phyloP scores from a whole-genome alignment of 2,797 vertebrate species.

The Dallia pectoralis region DNA sequence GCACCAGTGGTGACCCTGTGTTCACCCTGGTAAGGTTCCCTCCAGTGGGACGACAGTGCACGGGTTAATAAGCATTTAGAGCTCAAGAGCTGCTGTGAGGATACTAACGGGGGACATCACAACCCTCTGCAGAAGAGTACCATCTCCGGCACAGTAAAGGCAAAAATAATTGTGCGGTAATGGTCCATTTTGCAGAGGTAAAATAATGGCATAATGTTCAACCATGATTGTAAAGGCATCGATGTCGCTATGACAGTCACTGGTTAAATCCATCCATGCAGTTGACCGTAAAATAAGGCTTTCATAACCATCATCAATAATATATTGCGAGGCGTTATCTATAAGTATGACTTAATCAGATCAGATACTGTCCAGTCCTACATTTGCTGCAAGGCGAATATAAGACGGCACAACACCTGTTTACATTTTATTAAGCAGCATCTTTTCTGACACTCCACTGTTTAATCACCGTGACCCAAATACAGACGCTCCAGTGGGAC shows the following conservation, averaged over 20 bases:
- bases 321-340: neutral
- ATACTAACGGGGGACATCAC: slow-evolving; percentile 10
- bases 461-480: slow-evolving; percentile 52
- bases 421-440: slow-evolving; percentile 10
- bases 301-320: neutral
- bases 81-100: slow-evolving; percentile 10
- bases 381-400: neutral
- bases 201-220: neutral
- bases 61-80: slow-evolving; percentile 22
- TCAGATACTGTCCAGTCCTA: neutral
- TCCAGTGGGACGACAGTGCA: slow-evolving; percentile 3
- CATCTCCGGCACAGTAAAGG: slow-evolving; percentile 9
- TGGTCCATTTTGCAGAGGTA: neutral
- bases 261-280: neutral
- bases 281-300: neutral
- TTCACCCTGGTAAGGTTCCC: slow-evolving; percentile 10
- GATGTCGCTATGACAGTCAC: neutral
- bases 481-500: slow-evolving; percentile 38
- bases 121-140: slow-evolving; percentile 23
- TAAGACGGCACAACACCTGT: neutral
- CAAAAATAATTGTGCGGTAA: slow-evolving; percentile 12
- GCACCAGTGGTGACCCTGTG: slow-evolving; percentile 12
- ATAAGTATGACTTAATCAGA: neutral
- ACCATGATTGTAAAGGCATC: neutral
- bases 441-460: slow-evolving; percentile 24